A percentile compares a stretch with the other conserved stretches of the same genome.
phyloP scores from a whole-genome alignment of 2,113 vertebrate genomes.

The Corythornis cristatus region DNA sequence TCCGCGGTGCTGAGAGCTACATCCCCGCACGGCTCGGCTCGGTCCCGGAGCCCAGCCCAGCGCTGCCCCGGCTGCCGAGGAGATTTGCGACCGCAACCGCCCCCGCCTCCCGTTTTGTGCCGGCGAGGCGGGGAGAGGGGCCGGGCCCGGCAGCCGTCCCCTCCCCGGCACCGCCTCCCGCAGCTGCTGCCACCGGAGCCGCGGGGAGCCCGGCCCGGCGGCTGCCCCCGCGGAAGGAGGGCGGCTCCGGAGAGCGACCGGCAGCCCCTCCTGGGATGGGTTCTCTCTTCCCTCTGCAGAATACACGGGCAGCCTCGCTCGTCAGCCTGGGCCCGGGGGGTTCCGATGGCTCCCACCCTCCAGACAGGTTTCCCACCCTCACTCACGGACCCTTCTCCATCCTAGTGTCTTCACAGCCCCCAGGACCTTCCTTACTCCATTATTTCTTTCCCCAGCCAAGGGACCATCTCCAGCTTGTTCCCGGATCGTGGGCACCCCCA shows the following conservation, averaged over 20 bases:
- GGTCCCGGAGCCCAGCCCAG: background rate
- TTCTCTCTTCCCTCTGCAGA: accelerated
- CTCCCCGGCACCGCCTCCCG: conserved; percentile 51
- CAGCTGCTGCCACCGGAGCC: background rate
- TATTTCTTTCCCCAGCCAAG: background rate
- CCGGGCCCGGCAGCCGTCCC: conserved; percentile 23
- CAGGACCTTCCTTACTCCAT: background rate
- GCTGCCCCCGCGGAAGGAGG: background rate
- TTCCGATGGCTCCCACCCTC: no score
- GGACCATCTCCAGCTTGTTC: background rate
- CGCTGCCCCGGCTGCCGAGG: background rate
- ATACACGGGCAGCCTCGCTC: background rate
- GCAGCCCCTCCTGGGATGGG: background rate
- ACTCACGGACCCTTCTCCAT: background rate
- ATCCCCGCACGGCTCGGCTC: background rate
- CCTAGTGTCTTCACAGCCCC: background rate
- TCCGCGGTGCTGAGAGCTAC: conserved; percentile 73
- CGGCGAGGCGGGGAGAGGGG: conserved; percentile 11
- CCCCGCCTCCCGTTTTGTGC: conserved; percentile 24
- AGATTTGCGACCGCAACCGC: background rate
- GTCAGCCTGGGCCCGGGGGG: accelerated
- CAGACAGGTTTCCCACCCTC: background rate
- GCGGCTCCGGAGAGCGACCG: background rate
- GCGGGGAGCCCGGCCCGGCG: background rate
- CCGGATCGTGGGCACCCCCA: background rate